Conservation (phyloP, 2,888 invertebrate species). For the Prionchulus punctatus region DNA sequence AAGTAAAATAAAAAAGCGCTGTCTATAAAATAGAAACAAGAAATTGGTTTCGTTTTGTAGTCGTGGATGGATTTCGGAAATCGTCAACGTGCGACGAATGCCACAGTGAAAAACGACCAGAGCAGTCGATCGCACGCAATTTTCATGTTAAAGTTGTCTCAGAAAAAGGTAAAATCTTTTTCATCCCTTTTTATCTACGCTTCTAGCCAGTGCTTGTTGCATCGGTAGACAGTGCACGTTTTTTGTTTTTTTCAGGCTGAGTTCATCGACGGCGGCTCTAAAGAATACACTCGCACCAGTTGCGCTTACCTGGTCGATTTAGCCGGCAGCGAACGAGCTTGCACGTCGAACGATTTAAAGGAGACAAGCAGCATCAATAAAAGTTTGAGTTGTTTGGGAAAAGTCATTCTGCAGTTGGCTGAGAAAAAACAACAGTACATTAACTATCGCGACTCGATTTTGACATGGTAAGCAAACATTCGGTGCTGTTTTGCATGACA, state of each 20-base stretch:
- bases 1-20: not conserved
- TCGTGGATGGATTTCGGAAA: not conserved
- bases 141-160: not conserved
- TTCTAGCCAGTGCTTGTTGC: not conserved
- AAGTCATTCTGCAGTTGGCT: constrained; percentile 1
- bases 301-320: not conserved
- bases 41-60: not conserved
- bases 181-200: not conserved
- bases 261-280: not conserved
- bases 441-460: not conserved
- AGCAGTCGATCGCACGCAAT: constrained; percentile 2
- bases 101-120: not conserved
- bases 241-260: not conserved
- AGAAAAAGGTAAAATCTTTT: not conserved
- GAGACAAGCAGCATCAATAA: constrained; percentile 1
- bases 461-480: constrained; percentile 1
- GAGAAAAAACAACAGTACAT: not conserved
- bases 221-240: not conserved
- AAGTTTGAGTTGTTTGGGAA: not conserved
- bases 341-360: no score
- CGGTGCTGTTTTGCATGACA: not conserved
- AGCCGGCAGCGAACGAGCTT: not conserved
- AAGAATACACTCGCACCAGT: not conserved
- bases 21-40: not conserved
- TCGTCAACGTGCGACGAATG: not conserved